A percentile compares a stretch with the other conserved stretches of the same genome.
Conservation (phyloP, 2,888 invertebrate genomes). For the Acheta domesticus region DNA sequence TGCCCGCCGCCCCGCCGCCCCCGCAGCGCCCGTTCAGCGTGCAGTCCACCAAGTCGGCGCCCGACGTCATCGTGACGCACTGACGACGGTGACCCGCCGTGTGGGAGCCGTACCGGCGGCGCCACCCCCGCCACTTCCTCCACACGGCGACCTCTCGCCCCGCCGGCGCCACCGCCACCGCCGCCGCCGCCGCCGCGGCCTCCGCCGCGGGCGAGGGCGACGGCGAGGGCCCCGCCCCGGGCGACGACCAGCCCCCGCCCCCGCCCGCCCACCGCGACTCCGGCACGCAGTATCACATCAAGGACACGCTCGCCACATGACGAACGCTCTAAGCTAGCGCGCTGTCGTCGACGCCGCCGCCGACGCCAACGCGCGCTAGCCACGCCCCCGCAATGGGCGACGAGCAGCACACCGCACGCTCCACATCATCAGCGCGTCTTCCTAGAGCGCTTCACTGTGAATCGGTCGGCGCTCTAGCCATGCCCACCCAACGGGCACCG, state of each 20-base stretch:
- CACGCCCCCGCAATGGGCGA: background rate
- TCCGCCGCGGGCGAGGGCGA: background rate
- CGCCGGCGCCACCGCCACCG: background rate
- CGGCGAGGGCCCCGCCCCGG: background rate
- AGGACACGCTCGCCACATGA: slow-evolving; percentile 31
- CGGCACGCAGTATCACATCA: slow-evolving; percentile 30
- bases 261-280: slow-evolving; percentile 23
- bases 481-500: too few species aligned
- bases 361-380: background rate
- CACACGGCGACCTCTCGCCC: slow-evolving; percentile 27
- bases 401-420: too few species aligned
- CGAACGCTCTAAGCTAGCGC: slow-evolving; percentile 27
- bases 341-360: background rate
- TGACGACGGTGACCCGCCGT: slow-evolving; percentile 55
- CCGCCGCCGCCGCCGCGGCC: background rate
- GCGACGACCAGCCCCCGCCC: background rate
- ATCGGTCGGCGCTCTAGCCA: too few species aligned
- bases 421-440: too few species aligned
- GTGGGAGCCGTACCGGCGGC: slow-evolving; percentile 56
- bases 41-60: slow-evolving; percentile 83
- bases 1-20: slow-evolving; percentile 31
- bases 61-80: slow-evolving; percentile 84
- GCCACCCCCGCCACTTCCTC: slow-evolving; percentile 35
- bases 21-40: slow-evolving; percentile 68
- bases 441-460: too few species aligned